Base-by-base conservation (phyloP, 2,797 vertebrate genomes). In the Carcharodon carcharias region DNA sequence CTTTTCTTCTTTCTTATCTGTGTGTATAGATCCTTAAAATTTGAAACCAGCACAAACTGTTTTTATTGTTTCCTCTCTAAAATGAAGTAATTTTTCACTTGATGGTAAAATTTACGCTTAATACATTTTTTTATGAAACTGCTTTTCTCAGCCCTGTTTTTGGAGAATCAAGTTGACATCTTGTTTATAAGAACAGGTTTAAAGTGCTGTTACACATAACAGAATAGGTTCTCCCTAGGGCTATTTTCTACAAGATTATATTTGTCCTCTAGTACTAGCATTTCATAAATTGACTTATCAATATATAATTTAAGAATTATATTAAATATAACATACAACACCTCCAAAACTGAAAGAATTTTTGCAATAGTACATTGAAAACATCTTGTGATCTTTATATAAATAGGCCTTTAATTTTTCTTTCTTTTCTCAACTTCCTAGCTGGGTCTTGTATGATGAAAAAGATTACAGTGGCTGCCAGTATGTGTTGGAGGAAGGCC, bases 401-500 rank as follows among this genome's bases (percentile, higher is more conserved):
- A 50, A 58, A 82, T 50, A 6, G 61, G 67, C 14, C 31, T 65
- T 65, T 73, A 58, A 0, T 54, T 71, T 67, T 77, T 96, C 96
- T 61, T 28, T 96, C 4, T 96, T 96, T 97, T 92, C 96, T 96
- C 97, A 31, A 23, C 67, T 69, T 96, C 97, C 96, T 96, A 99
- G 98, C 96, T 99, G 98, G 98, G 97, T 98, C 96, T 97, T 99
- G 71, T 98, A 96, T 96, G 98, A 98, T 96, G 96, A 98, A 96
- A 98, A 97, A 96, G 97, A 98, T 97, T 96, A 96, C 65, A 96
- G 97, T 97, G 97, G 97, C 96, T 98, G 98, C 97, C 98, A 98
- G 77, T 99, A 98, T 96, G 97, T 99, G 96, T 96, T 99, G 97
- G 98, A 98, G 97, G 98, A 98, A 97, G 98, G 98, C 50, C 98